Conservation (phyloP, 2,797 vertebrate genomes). For the Leuciscus waleckii region DNA sequence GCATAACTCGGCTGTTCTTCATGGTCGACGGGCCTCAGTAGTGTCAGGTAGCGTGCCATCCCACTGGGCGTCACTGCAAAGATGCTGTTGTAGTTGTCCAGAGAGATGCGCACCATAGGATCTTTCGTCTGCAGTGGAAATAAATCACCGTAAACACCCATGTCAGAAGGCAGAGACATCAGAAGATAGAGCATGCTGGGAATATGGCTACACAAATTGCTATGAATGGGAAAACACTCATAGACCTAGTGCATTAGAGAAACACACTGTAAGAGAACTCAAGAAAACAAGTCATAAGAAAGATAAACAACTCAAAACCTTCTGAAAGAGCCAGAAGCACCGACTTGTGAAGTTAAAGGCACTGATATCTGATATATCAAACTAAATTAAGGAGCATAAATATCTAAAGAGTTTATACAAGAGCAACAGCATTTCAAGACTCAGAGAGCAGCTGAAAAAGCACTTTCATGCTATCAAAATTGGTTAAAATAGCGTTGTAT, state of each 20-base stretch:
- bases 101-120: constrained; percentile 87
- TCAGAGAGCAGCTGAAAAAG: background rate
- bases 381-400: background rate
- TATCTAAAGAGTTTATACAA: background rate
- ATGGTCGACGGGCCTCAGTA: constrained; percentile 91
- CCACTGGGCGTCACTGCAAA: constrained; percentile 88
- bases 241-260: constrained; percentile 4
- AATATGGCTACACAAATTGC: background rate
- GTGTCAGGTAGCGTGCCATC: constrained; percentile 89
- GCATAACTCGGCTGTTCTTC: constrained; percentile 90
- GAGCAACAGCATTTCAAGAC: background rate
- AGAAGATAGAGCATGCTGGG: constrained; percentile 6
- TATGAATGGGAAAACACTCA: background rate
- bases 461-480: constrained; percentile 9
- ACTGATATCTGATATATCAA: background rate
- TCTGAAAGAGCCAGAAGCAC: background rate
- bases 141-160: constrained; percentile 51
- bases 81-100: constrained; percentile 84
- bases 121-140: constrained; percentile 86
- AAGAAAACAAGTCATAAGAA: background rate
- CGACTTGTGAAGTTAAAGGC: background rate
- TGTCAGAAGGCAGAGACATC: constrained; percentile 42
- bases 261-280: constrained; percentile 3
- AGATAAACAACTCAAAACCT: constrained; percentile 28
- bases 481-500: background rate